phyloP scores from a whole-genome alignment of 2,888 invertebrate genomes.

The Congeria kusceri region DNA sequence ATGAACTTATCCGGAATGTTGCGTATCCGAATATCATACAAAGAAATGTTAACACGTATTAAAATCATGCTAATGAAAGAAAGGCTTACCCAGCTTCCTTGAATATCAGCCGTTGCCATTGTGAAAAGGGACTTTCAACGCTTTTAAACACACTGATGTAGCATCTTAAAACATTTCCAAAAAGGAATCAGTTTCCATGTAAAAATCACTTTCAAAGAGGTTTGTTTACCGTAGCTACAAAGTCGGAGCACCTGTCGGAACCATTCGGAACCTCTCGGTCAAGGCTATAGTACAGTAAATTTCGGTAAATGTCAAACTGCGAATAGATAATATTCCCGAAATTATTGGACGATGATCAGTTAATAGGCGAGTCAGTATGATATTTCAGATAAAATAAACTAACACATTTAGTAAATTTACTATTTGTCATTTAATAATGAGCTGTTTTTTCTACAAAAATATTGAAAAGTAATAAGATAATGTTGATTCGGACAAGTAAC shows the following conservation, averaged over 20 bases:
- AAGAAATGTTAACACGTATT: not conserved
- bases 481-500: too few species aligned
- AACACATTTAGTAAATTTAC: too few species aligned
- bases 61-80: not conserved
- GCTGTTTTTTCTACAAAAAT: too few species aligned
- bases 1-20: not conserved
- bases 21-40: not conserved
- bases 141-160: not conserved
- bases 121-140: not conserved
- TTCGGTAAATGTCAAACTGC: too few species aligned
- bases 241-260: not conserved
- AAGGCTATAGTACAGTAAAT: too few species aligned
- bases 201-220: conserved; percentile 57
- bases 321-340: too few species aligned
- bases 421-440: too few species aligned
- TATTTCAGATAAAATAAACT: too few species aligned
- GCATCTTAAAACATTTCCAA: conserved; percentile 13
- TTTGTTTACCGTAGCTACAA: conserved; percentile 71
- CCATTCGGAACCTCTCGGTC: too few species aligned
- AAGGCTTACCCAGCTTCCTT: conserved; percentile 75
- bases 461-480: too few species aligned
- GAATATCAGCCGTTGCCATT: conserved; percentile 67
- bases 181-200: conserved; percentile 65
- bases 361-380: too few species aligned
- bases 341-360: too few species aligned